phyloP scores from a whole-genome alignment of 2,888 invertebrate species.

The Drosophila kambysellisi region DNA sequence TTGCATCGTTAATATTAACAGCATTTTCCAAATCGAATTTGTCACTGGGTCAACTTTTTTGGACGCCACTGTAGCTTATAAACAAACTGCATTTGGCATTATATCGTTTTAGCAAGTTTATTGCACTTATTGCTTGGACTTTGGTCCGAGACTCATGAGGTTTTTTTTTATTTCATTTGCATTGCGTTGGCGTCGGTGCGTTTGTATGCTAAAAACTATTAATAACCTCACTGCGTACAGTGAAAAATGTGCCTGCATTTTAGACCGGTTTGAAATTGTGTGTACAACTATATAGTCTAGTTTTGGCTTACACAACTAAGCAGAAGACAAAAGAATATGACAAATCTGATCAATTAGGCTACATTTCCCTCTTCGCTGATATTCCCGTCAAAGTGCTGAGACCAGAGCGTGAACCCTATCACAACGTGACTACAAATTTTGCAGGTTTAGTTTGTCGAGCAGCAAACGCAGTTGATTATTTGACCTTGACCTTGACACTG shows the following conservation, averaged over 20 bases:
- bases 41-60: constrained; percentile 3
- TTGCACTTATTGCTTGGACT: constrained; percentile 74
- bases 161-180: constrained; percentile 9
- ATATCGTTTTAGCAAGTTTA: constrained; percentile 60
- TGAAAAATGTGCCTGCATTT: constrained; percentile 18
- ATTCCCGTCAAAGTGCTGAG: background rate
- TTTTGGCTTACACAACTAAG: background rate
- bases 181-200: constrained; percentile 47
- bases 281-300: constrained; percentile 1
- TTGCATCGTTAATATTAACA: background rate
- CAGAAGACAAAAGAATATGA: background rate
- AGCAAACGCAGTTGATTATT: background rate
- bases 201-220: constrained; percentile 52
- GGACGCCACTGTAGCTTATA: constrained; percentile 39
- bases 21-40: background rate
- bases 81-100: constrained; percentile 39
- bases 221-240: constrained; percentile 45
- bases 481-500: background rate
- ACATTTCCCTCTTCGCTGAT: background rate
- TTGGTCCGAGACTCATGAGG: constrained; percentile 46
- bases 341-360: background rate
- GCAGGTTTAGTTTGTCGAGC: background rate
- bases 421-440: background rate
- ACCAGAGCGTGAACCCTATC: background rate
- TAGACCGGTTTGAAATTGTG: constrained; percentile 5